A percentile compares a stretch with the other conserved stretches of the same genome.
phyloP scores from a whole-genome alignment of 1,140 invertebrate species.

The Ylistrum balloti region DNA sequence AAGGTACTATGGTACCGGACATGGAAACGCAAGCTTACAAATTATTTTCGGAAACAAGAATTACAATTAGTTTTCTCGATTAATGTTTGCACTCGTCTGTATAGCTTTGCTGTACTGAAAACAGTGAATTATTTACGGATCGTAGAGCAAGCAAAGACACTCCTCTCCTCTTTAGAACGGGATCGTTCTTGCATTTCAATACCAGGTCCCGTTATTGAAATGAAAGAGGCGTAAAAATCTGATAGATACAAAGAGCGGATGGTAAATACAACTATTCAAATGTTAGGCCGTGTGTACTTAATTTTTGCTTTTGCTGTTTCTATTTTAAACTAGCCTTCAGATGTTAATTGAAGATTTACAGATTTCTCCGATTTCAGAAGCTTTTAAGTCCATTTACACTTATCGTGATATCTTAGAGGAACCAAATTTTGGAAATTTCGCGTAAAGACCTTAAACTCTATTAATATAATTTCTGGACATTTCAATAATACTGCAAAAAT shows the following conservation, averaged over 20 bases:
- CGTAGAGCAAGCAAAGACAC: background rate
- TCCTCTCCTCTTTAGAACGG: background rate
- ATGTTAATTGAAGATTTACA: too few relatives aligned
- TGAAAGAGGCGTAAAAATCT: background rate
- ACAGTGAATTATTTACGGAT: constrained; percentile 28
- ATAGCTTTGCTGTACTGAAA: background rate
- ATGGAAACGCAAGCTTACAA: constrained; percentile 4
- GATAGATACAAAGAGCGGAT: constrained; percentile 2
- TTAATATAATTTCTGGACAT: too few relatives aligned
- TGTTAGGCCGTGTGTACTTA: background rate
- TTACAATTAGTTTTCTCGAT: background rate
- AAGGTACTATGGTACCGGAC: background rate
- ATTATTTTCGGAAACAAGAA: constrained; percentile 7
- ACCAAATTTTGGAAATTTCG: too few relatives aligned
- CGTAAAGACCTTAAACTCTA: too few relatives aligned
- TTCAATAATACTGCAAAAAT: too few relatives aligned
- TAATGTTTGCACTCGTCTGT: background rate
- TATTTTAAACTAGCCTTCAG: too few relatives aligned
- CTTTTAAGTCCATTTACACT: too few relatives aligned
- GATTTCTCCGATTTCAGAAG: too few relatives aligned
- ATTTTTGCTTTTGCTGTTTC: background rate
- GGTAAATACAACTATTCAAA: constrained; percentile 29
- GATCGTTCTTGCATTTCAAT: background rate
- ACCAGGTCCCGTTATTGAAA: background rate
- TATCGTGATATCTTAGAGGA: too few relatives aligned